phyloP scores from a whole-genome alignment of 92 coral and sea anemone species.

The Paramuricea clavata region DNA sequence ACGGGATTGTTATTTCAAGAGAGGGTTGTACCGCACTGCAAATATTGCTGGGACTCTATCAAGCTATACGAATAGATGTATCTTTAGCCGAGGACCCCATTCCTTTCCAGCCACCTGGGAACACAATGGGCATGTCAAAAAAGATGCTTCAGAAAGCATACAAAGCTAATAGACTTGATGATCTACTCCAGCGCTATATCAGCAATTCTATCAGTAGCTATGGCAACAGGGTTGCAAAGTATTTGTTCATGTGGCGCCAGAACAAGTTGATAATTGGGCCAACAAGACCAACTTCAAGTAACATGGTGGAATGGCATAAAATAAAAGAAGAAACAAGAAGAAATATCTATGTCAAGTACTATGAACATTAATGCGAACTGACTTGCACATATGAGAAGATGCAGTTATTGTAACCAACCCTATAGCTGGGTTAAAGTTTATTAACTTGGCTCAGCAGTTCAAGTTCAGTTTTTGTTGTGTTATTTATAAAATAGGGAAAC shows the following conservation, averaged over 20 bases:
- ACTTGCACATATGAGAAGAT: too few relatives aligned
- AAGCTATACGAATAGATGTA: constrained; percentile 50
- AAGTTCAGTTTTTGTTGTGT: too few relatives aligned
- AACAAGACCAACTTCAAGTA: constrained; percentile 21
- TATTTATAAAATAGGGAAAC: too few relatives aligned
- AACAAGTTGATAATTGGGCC: constrained; percentile 65
- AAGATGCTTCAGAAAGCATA: constrained; percentile 59
- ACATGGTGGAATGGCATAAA: neutral
- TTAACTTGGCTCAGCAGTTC: too few relatives aligned
- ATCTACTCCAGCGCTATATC: constrained; percentile 51
- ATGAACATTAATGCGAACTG: neutral
- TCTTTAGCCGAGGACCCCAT: neutral
- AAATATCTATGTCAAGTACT: constrained; percentile 16
- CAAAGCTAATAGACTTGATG: constrained; percentile 53
- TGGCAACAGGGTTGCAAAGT: neutral
- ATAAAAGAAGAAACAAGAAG: constrained; percentile 29
- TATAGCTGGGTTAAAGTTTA: too few relatives aligned
- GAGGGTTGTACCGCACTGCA: constrained; percentile 4
- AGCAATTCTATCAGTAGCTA: neutral
- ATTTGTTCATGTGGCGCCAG: constrained; percentile 40
- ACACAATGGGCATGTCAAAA: constrained; percentile 51
- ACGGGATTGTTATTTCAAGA: constrained; percentile 36
- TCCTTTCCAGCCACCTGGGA: neutral
- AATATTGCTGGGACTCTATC: constrained; percentile 49
- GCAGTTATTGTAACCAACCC: too few relatives aligned